Percentiles rank a stretch among this genome's conserved stretches.
Evolutionary conservation across 2,113 vertebrate genomes (phyloP).

Genomic region (Neoarius graeffei): DNA sequence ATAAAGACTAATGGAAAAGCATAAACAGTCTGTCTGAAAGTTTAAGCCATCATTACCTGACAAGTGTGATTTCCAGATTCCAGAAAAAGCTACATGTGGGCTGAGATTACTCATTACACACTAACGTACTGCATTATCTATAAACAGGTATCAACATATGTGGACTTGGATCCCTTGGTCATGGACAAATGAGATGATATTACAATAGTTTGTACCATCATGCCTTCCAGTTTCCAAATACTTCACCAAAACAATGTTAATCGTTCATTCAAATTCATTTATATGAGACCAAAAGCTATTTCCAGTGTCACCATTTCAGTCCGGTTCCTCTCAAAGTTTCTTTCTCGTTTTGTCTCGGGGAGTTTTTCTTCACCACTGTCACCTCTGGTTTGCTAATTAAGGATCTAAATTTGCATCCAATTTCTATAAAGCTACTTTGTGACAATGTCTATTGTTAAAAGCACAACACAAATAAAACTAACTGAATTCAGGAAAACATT

Average conservation of each 20-base stretch:
- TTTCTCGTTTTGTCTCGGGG: background rate
- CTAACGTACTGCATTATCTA: background rate
- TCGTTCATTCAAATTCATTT: too few relatives aligned
- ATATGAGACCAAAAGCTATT: too few relatives aligned
- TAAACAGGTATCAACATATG: background rate
- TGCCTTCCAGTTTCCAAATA: too few relatives aligned
- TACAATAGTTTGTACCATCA: too few relatives aligned
- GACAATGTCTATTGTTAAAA: background rate
- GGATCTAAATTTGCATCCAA: background rate
- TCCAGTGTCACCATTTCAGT: too few relatives aligned
- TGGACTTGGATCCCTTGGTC: background rate
- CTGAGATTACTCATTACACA: background rate
- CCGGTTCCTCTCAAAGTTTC: too few relatives aligned
- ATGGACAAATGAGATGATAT: too few relatives aligned
- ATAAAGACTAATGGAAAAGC: background rate
- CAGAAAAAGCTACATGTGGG: background rate
- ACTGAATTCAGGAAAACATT: conserved; percentile 2
- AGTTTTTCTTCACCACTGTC: background rate
- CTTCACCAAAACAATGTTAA: too few relatives aligned
- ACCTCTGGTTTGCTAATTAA: background rate
- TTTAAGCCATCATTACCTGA: background rate
- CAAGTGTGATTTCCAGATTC: background rate
- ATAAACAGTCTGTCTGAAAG: background rate
- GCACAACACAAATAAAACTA: background rate
- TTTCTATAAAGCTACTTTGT: background rate